Conservation (phyloP, 92 coral and sea anemone species). For the Epizoanthus ramosus region DNA sequence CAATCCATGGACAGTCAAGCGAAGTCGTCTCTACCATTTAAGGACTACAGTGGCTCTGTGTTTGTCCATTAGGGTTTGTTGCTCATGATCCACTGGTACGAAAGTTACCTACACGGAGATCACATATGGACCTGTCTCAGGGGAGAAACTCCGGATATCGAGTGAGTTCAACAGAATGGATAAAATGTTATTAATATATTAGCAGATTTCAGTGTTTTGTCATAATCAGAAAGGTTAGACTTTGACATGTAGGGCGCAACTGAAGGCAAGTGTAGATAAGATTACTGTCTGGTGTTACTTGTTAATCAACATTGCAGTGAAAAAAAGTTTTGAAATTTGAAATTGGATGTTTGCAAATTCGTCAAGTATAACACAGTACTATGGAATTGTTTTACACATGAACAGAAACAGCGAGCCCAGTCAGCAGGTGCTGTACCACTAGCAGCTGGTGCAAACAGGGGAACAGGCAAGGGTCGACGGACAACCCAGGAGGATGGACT, state of each 20-base stretch:
- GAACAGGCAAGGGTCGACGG: slow-evolving; percentile 24
- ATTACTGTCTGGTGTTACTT: no score
- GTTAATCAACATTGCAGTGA: not conserved
- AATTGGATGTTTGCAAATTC: not conserved
- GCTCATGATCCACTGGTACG: slow-evolving; percentile 96
- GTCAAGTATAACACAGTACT: not conserved
- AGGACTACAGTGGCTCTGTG: not conserved
- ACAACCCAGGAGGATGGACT: slow-evolving; percentile 49
- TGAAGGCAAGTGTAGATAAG: no score
- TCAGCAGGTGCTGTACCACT: slow-evolving; percentile 73
- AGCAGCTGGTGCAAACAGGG: slow-evolving; percentile 46
- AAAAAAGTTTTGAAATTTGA: not conserved
- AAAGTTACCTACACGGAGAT: slow-evolving; percentile 68
- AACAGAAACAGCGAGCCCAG: slow-evolving; percentile 86
- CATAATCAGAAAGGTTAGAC: no score
- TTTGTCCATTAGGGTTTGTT: slow-evolving; percentile 67
- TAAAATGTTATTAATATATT: not conserved
- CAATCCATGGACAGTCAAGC: no score
- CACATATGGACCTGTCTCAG: slow-evolving; percentile 60
- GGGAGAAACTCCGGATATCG: slow-evolving; percentile 53
- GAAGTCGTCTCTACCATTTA: no score
- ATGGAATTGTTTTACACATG: not conserved
- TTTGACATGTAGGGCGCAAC: no score
- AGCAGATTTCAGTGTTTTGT: no score
- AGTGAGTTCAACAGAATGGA: slow-evolving; percentile 42